A percentile compares a stretch with the other conserved stretches of the same genome.
These are phyloP conservation scores for Pardalotus punctatus DNA, from an alignment of 2,113 vertebrate genomes.

Conservation along the genomic window DNA sequence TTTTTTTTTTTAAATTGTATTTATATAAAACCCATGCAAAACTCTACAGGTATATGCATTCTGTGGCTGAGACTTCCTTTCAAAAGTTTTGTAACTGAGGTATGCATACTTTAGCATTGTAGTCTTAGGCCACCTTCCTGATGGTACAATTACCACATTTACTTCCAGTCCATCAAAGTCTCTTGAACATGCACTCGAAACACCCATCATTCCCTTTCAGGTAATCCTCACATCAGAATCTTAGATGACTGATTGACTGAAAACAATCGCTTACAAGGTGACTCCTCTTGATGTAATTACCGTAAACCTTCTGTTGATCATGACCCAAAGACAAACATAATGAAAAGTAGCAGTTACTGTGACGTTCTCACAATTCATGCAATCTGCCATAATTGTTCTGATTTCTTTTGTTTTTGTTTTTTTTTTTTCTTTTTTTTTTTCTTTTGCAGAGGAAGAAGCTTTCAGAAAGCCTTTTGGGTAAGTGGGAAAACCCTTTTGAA, in stretches of 20 bases:
- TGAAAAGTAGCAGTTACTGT: conserved; percentile 90
- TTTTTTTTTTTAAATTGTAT: conserved; percentile 90
- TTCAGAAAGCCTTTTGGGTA: conserved; percentile 97
- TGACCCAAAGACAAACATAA: conserved; percentile 90
- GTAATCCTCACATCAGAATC: conserved; percentile 86
- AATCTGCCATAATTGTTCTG: conserved; percentile 94
- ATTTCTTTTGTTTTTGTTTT: conserved; percentile 74
- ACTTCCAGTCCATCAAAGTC: conserved; percentile 93
- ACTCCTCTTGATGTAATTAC: conserved; percentile 83
- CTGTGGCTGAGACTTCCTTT: conserved; percentile 99
- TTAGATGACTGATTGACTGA: conserved; percentile 80
- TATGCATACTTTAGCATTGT: conserved; percentile 96
- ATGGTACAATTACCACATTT: conserved; percentile 83
- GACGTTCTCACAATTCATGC: conserved; percentile 92
- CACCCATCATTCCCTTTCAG: conserved; percentile 90
- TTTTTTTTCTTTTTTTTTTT: conserved; percentile 57
- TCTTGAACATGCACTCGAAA: conserved; percentile 91
- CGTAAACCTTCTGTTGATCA: conserved; percentile 84
- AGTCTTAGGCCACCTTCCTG: conserved; percentile 92
- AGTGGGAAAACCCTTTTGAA: conserved; percentile 96
- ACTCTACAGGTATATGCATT: conserved; percentile 99
- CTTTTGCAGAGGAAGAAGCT: conserved; percentile 99
- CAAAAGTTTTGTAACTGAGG: conserved; percentile 98
- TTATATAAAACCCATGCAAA: conserved; percentile 99
- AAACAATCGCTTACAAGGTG: conserved; percentile 86